A percentile compares a stretch with the other conserved stretches of the same genome.
These are phyloP conservation scores for Pseudopipra pipra DNA, from an alignment of 2,113 vertebrate species.

Conservation along the genomic window DNA sequence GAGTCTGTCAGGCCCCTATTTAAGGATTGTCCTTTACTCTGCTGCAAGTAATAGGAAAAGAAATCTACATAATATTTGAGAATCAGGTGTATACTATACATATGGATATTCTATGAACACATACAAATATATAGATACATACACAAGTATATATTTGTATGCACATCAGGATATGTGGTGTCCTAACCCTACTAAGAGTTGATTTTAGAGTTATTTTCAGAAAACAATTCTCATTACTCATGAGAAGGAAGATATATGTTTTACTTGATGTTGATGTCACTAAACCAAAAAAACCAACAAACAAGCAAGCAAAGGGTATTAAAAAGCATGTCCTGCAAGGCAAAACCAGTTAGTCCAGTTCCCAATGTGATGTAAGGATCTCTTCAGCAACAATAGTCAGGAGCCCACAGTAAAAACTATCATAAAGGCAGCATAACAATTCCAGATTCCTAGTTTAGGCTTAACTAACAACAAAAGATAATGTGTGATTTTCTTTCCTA, in stretches of 20 bases:
- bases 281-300: background rate
- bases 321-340: background rate
- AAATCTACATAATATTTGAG: background rate
- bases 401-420: background rate
- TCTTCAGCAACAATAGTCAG: background rate
- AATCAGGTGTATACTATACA: fast-evolving
- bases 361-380: background rate
- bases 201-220: background rate
- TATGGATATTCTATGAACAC: background rate
- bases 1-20: fast-evolving
- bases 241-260: background rate
- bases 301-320: background rate
- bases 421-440: background rate
- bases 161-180: fast-evolving
- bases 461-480: background rate
- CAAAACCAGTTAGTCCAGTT: background rate
- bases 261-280: background rate
- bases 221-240: background rate
- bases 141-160: background rate
- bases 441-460: background rate
- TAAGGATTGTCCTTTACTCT: background rate
- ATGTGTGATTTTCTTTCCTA: background rate
- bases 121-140: fast-evolving
- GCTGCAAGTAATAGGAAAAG: background rate
- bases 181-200: background rate